A percentile compares a stretch with the other conserved stretches of the same genome.
Conservation (phyloP, 2,888 invertebrate species). For the Monopis laevigella region DNA sequence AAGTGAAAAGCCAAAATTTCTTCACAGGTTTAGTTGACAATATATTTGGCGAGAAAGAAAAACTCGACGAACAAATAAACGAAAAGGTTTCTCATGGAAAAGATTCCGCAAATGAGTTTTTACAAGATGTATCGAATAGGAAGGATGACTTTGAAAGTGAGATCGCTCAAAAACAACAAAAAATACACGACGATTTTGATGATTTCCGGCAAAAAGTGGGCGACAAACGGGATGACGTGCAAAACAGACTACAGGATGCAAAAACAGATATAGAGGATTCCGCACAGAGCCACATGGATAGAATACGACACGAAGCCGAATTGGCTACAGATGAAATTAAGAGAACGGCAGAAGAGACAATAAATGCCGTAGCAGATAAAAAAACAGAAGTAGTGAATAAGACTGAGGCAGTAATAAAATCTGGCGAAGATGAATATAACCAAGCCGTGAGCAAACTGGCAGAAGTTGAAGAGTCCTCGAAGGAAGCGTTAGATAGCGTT, state of each 20-base stretch:
- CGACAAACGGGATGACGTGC: conserved; percentile 5
- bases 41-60: conserved; percentile 56
- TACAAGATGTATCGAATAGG: conserved; percentile 38
- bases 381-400: conserved; percentile 37
- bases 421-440: conserved; percentile 33
- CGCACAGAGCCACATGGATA: conserved; percentile 34
- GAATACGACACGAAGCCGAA: conserved; percentile 54
- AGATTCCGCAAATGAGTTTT: conserved; percentile 38
- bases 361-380: conserved; percentile 43
- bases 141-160: conserved; percentile 39
- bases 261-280: background rate
- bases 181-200: conserved; percentile 10
- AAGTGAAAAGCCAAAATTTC: conserved; percentile 54
- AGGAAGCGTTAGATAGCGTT: conserved; percentile 43
- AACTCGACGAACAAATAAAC: conserved; percentile 49
- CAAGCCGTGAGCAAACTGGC: conserved; percentile 29
- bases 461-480: conserved; percentile 39
- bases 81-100: conserved; percentile 44
- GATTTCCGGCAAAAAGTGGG: conserved; percentile 4
- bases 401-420: conserved; percentile 27
- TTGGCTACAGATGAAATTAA: conserved; percentile 53
- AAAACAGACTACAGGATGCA: background rate
- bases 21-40: conserved; percentile 53
- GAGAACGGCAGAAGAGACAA: conserved; percentile 44
- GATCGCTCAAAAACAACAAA: conserved; percentile 5